A percentile compares a stretch with the other conserved stretches of the same genome.
These are phyloP conservation scores for Cylas formicarius DNA, from an alignment of 1,140 invertebrate species.

Conservation along the genomic window DNA sequence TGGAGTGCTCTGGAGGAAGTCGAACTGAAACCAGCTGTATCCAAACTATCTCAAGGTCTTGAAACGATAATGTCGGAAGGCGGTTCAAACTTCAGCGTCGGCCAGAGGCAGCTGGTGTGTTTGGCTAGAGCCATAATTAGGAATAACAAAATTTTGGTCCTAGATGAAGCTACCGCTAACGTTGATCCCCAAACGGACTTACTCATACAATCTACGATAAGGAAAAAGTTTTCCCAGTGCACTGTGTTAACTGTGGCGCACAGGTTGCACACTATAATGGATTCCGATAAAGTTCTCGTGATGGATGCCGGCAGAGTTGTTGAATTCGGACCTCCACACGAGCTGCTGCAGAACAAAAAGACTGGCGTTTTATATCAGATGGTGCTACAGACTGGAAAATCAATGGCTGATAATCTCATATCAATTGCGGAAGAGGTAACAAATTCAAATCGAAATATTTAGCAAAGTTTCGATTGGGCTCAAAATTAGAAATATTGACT, in stretches of 20 bases:
- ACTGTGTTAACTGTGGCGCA: constrained; percentile 71
- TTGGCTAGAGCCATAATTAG: constrained; percentile 55
- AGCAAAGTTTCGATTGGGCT: too few relatives aligned
- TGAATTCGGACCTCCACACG: constrained; percentile 52
- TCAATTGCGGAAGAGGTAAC: constrained; percentile 48
- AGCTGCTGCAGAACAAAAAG: constrained; percentile 48
- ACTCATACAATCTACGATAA: constrained; percentile 54
- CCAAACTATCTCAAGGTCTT: constrained; percentile 35
- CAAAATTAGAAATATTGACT: too few relatives aligned
- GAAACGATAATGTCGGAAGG: constrained; percentile 55
- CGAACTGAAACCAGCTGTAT: constrained; percentile 53
- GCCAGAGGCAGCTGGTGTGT: constrained; percentile 51
- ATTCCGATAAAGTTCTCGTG: constrained; percentile 56
- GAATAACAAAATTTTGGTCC: constrained; percentile 52
- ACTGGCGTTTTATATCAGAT: constrained; percentile 51
- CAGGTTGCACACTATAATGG: constrained; percentile 60
- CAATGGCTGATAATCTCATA: constrained; percentile 50
- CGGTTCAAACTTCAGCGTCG: constrained; percentile 47
- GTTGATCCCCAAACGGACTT: constrained; percentile 54
- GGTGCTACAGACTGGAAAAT: constrained; percentile 56
- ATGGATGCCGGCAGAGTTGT: constrained; percentile 48
- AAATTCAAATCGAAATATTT: too few relatives aligned
- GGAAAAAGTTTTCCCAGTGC: constrained; percentile 50
- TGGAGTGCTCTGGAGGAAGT: constrained; percentile 78
- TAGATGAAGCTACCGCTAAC: constrained; percentile 63